Evolutionary conservation across 2,888 invertebrate genomes (phyloP).

Genomic region (Acronicta aceris): DNA sequence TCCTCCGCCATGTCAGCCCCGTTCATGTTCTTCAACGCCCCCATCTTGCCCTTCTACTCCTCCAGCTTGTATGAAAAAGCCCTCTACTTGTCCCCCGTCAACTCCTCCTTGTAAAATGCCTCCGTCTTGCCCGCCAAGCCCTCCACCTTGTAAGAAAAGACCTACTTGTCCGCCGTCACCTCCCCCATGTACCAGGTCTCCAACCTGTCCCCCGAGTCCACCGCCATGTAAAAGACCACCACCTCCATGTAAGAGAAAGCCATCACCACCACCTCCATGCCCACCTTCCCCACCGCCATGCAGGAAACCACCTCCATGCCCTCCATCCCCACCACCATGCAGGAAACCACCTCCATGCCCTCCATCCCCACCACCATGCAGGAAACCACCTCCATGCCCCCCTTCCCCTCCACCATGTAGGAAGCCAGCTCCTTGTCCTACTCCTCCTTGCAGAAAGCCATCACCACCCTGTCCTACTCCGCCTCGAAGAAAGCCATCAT

Average conservation of each 20-base stretch:
- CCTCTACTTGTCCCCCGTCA: background rate
- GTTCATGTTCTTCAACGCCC: background rate
- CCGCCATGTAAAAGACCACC: conserved; percentile 7
- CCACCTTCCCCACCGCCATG: conserved; percentile 3
- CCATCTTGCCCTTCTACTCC: conserved; percentile 1
- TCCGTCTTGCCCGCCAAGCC: conserved; percentile 2
- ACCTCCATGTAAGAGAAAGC: background rate
- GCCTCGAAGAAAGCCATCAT: background rate
- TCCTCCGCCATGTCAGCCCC: background rate
- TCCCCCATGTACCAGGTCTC: background rate
- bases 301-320: background rate
- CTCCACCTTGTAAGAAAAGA: background rate
- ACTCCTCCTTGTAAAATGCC: conserved; percentile 4
- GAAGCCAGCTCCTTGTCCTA: background rate
- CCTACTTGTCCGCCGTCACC: background rate
- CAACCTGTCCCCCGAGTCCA: conserved; percentile 4
- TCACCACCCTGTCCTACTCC: conserved; percentile 2
- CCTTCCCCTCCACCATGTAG: background rate
- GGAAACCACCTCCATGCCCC: background rate
- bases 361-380: conserved; percentile 2
- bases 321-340: conserved; percentile 3
- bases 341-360: conserved; percentile 1
- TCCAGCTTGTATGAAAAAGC: background rate
- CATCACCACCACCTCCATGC: conserved; percentile 5
- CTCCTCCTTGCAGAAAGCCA: background rate